Base-by-base conservation (phyloP, 2,797 vertebrate species). In the Phoeniculus purpureus region DNA sequence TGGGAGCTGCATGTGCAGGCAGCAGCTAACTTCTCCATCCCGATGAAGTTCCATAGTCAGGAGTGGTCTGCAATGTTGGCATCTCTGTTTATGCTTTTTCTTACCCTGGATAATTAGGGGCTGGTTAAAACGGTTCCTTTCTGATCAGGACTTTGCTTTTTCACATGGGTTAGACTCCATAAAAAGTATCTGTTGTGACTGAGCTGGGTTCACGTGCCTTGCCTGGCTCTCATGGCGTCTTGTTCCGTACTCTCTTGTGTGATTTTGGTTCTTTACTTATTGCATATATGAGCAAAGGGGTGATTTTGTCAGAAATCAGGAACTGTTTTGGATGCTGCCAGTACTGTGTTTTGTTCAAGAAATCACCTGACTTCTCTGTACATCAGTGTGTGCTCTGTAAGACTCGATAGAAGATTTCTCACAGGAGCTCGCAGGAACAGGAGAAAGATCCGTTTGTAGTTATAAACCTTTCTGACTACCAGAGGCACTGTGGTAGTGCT, bases 1-100 rank as follows among this genome's bases (percentile, higher is more conserved):
- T 92, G 89, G 95, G 94, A 97, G 65, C 95, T 80, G 89, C 82
- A n/a, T 94, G 94, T 96, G 81, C 93, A 96, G 91, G 93, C 92
- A 95, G 93, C 23, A 73, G 89, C 82, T 97, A 84, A 92, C 80
- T 74, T 92, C 89, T 74, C 87, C 75, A 75, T 93, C 87, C 88
- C 85, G 75, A 55, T 84, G 88, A 90, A 93, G 93, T 90, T 50
- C 94, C 37, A 2, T 52, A 15, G 76, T 67, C 88, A 15, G 91
- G 84, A 56, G 94, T 90, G 96, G 94, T 93, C 94, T 78, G 74
- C 74, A 64, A 25, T 45, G 65, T 86, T 94, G 94, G 91, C 31
- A 59, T 84, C 64, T 84, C 71, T 93, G 43, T 43, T 78, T 60
- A 27, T 54, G 14, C 48, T 37, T 34, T 79, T 82, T 84, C 45